phyloP scores from a whole-genome alignment of 2,797 vertebrate genomes.

The Columba guinea region DNA sequence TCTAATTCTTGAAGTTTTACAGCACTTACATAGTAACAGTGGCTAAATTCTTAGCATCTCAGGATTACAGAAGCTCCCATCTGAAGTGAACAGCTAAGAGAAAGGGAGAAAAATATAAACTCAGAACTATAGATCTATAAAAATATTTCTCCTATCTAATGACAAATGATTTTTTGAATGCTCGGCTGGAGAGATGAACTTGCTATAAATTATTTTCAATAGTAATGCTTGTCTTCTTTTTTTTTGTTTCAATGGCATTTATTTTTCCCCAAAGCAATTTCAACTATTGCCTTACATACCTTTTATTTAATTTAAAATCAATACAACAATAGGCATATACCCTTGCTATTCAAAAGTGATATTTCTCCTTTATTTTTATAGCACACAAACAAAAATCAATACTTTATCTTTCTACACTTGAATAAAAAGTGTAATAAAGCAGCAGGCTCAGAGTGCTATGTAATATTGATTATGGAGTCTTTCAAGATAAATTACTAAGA shows the following conservation, averaged over 20 bases:
- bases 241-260: neutral
- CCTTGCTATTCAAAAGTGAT: conserved; percentile 32
- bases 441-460: neutral
- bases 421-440: conserved; percentile 33
- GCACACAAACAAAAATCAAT: conserved; percentile 49
- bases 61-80: neutral
- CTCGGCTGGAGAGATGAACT: neutral
- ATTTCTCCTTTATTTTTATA: conserved; percentile 38
- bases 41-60: neutral
- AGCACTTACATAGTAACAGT: neutral
- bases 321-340: neutral
- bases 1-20: neutral
- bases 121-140: neutral
- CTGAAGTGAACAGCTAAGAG: neutral
- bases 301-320: conserved; percentile 52
- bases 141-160: neutral
- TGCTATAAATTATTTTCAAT: neutral
- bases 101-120: neutral
- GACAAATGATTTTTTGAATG: neutral
- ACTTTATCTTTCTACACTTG: conserved; percentile 14
- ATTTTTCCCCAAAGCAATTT: conserved; percentile 4
- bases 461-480: conserved; percentile 22
- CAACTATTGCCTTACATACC: neutral
- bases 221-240: neutral
- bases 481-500: conserved; percentile 38